phyloP scores from a whole-genome alignment of 2,888 invertebrate species.

The Lepidochitona cinerea region DNA sequence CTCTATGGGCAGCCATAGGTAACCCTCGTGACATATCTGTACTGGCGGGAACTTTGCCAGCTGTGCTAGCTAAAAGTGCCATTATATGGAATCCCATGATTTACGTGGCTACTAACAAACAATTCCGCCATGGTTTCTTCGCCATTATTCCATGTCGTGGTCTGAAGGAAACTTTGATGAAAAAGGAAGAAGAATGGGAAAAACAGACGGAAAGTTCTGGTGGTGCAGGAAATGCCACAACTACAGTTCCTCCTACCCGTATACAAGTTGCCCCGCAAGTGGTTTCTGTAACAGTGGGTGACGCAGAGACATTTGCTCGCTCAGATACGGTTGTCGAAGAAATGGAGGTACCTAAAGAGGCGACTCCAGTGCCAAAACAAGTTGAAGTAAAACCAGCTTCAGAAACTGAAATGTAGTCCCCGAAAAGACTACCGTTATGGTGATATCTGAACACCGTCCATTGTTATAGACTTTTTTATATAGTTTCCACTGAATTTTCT shows the following conservation, averaged over 20 bases:
- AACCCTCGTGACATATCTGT: constrained; percentile 35
- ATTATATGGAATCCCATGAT: constrained; percentile 57
- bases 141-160: constrained; percentile 35
- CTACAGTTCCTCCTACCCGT: not conserved
- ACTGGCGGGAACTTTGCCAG: constrained; percentile 41
- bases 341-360: not conserved
- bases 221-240: constrained; percentile 11
- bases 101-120: constrained; percentile 56
- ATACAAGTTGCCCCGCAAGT: not conserved
- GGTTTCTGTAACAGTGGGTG: not conserved
- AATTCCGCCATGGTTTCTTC: constrained; percentile 46
- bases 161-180: constrained; percentile 16
- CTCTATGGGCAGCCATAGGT: constrained; percentile 49
- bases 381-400: not conserved
- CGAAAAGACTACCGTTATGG: too few species aligned
- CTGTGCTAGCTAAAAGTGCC: constrained; percentile 51
- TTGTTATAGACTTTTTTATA: too few species aligned
- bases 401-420: not conserved
- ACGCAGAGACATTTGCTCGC: not conserved
- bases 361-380: not conserved
- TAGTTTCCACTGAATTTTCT: too few species aligned
- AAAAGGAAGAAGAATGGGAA: constrained; percentile 22
- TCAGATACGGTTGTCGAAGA: not conserved
- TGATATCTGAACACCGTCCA: too few species aligned
- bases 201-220: constrained; percentile 27